A percentile compares a stretch with the other conserved stretches of the same genome.
These are phyloP conservation scores for Oegoconia quadripuncta DNA, from an alignment of 2,888 invertebrate genomes.

Conservation along the genomic window DNA sequence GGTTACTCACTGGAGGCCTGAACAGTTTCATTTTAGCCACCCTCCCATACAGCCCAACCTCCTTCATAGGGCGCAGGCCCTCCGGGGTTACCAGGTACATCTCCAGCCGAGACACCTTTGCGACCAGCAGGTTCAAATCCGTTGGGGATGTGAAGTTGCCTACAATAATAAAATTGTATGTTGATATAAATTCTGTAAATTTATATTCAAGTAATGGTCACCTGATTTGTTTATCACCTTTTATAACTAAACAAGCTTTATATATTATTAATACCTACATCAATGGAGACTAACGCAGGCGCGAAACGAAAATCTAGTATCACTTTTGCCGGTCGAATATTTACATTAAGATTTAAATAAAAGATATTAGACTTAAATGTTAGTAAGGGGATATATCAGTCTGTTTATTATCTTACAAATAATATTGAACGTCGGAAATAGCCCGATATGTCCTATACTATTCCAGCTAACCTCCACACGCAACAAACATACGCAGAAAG, in stretches of 20 bases:
- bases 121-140: constrained; percentile 96
- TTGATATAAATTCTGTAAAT: too few species aligned
- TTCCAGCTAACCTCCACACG: constrained; percentile 52
- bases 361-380: too few species aligned
- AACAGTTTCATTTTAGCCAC: constrained; percentile 97
- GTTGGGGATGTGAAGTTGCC: constrained; percentile 97
- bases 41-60: constrained; percentile 96
- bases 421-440: constrained; percentile 25
- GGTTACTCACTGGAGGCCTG: constrained; percentile 86
- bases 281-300: too few species aligned
- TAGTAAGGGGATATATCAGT: too few species aligned
- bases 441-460: constrained; percentile 20
- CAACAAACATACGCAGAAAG: constrained; percentile 19
- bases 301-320: too few species aligned
- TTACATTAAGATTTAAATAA: too few species aligned
- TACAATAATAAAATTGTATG: constrained; percentile 38
- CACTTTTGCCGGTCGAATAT: too few species aligned
- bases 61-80: constrained; percentile 95
- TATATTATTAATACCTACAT: too few species aligned
- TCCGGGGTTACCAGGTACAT: constrained; percentile 98
- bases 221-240: too few species aligned
- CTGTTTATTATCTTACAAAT: too few species aligned
- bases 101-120: constrained; percentile 96
- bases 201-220: too few species aligned
- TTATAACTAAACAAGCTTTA: too few species aligned